Conservation (phyloP, 2,797 vertebrate species). For the Staurois parvus region DNA sequence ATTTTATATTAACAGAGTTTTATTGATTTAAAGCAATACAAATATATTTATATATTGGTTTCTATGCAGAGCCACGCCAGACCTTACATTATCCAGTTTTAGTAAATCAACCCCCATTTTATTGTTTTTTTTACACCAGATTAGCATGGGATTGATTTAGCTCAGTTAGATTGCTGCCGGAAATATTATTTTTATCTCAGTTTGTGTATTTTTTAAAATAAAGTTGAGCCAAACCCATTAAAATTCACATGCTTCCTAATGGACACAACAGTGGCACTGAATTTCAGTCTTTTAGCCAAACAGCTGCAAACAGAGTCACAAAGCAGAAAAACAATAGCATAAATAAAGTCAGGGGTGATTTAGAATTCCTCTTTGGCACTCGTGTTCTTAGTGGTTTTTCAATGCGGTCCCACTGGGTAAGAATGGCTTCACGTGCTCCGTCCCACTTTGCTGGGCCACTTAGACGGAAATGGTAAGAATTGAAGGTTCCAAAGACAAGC, state of each 20-base stretch:
- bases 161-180: too few species aligned
- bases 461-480: constrained; percentile 86
- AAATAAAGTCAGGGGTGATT: fast-evolving
- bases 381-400: constrained; percentile 81
- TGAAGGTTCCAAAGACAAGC: constrained; percentile 83
- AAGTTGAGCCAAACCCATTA: neutral
- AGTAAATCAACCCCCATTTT: too few species aligned
- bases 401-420: constrained; percentile 85
- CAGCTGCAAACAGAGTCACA: neutral
- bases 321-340: constrained; percentile 36
- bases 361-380: constrained; percentile 41
- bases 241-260: neutral
- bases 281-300: constrained; percentile 23
- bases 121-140: too few species aligned
- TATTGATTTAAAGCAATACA: too few species aligned
- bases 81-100: too few species aligned
- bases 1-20: too few species aligned
- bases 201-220: neutral
- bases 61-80: too few species aligned
- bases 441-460: constrained; percentile 83
- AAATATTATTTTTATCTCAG: too few species aligned
- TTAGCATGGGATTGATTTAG: too few species aligned
- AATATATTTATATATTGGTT: too few species aligned
- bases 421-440: constrained; percentile 84
- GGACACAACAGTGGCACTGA: neutral